Evolutionary conservation across 2,797 vertebrate genomes (phyloP).

Genomic region (Sternotherus odoratus): DNA sequence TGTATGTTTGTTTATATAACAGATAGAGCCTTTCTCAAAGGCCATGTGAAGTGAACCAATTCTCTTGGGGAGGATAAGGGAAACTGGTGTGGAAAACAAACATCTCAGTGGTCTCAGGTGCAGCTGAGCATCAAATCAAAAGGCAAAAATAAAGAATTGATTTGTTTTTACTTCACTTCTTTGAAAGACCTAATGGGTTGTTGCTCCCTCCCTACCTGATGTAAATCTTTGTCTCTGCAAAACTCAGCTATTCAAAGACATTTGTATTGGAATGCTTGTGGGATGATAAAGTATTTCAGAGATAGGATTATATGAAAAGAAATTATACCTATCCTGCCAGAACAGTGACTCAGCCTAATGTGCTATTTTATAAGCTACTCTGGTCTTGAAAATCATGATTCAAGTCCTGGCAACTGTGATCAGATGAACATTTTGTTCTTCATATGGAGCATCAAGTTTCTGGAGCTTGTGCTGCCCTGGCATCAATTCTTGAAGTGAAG

Average conservation of each 20-base stretch:
- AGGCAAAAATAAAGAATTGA: slow-evolving; percentile 36
- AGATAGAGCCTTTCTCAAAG: slow-evolving; percentile 1
- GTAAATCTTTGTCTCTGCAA: slow-evolving; percentile 43
- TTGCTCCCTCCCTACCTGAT: slow-evolving; percentile 32
- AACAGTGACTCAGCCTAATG: slow-evolving; percentile 66
- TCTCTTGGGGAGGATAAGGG: slow-evolving; percentile 51
- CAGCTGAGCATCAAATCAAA: slow-evolving; percentile 33
- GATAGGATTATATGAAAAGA: slow-evolving; percentile 48
- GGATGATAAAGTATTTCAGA: slow-evolving; percentile 56
- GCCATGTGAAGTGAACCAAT: slow-evolving; percentile 16
- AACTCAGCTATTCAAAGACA: not conserved
- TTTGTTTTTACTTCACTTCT: slow-evolving; percentile 21
- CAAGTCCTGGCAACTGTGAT: slow-evolving; percentile 12
- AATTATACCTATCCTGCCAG: slow-evolving; percentile 49
- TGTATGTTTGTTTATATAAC: slow-evolving; percentile 38
- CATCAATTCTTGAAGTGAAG: not conserved
- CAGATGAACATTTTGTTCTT: slow-evolving; percentile 66
- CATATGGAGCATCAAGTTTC: slow-evolving; percentile 29
- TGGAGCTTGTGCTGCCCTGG: slow-evolving; percentile 3
- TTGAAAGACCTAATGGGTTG: slow-evolving; percentile 45
- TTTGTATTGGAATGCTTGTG: not conserved
- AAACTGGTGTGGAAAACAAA: slow-evolving; percentile 60
- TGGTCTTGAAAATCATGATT: slow-evolving; percentile 23
- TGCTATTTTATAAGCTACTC: slow-evolving; percentile 41
- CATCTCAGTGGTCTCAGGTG: slow-evolving; percentile 29